Percentiles rank a stretch among this genome's conserved stretches.
phyloP scores from a whole-genome alignment of 2,888 invertebrate species.

The Phragmatobia fuliginosa region DNA sequence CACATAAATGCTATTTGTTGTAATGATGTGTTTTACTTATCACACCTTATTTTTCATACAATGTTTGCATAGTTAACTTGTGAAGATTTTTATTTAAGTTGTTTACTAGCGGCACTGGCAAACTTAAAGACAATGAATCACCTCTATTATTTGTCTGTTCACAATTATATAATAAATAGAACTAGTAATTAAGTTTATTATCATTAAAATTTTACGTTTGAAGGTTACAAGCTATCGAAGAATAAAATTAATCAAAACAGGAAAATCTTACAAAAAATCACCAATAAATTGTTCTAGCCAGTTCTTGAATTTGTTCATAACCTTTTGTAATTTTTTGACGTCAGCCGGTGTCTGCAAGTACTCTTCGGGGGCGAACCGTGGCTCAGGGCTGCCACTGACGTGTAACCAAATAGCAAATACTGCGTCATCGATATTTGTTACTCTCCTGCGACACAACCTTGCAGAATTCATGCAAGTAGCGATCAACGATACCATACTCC shows the following conservation, averaged over 20 bases:
- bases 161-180: background rate
- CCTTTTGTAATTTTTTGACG: slow-evolving; percentile 65
- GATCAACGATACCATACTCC: slow-evolving; percentile 71
- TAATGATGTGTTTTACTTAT: slow-evolving; percentile 15
- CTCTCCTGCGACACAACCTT: slow-evolving; percentile 69
- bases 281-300: slow-evolving; percentile 77
- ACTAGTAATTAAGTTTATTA: background rate
- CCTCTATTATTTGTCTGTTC: background rate
- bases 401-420: slow-evolving; percentile 81
- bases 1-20: slow-evolving; percentile 16
- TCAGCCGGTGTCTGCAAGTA: slow-evolving; percentile 74
- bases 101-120: background rate
- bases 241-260: slow-evolving; percentile 17
- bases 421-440: slow-evolving; percentile 73
- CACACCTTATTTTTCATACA: background rate
- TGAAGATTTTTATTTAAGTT: no score
- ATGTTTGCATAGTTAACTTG: no score
- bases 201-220: background rate
- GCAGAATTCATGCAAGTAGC: slow-evolving; percentile 71
- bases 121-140: background rate
- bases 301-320: slow-evolving; percentile 70
- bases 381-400: slow-evolving; percentile 72
- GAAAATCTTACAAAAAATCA: slow-evolving; percentile 40
- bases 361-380: slow-evolving; percentile 76
- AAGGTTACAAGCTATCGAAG: background rate